Evolutionary conservation across 2,797 vertebrate genomes (phyloP).

Genomic region (Delichon dasypus): DNA sequence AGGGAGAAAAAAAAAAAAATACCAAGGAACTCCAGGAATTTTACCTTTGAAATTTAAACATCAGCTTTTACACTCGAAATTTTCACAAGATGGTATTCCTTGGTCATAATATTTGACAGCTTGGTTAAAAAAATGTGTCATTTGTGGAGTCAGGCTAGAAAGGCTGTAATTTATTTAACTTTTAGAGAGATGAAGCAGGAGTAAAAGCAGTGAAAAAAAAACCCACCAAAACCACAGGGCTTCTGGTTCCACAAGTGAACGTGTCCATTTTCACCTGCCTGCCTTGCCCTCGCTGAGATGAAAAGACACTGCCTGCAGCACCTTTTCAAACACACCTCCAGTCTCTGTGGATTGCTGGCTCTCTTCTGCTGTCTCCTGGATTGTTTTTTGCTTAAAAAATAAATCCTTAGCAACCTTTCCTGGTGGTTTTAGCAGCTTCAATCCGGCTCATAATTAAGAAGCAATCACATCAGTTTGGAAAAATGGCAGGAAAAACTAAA

Average conservation of each 20-base stretch:
- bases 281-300: not conserved
- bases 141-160: not conserved
- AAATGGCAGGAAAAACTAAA: not conserved
- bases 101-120: slow-evolving; percentile 7
- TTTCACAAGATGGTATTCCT: not conserved
- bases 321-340: not conserved
- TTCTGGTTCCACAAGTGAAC: not conserved
- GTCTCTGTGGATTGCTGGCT: not conserved
- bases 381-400: not conserved
- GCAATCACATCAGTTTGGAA: not conserved
- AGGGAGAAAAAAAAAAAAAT: not conserved
- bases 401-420: not conserved
- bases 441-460: not conserved
- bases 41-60: not conserved
- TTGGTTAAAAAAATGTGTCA: not conserved
- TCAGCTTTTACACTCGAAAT: not conserved
- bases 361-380: not conserved
- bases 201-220: not conserved
- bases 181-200: not conserved
- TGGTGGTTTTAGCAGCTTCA: not conserved
- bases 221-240: not conserved
- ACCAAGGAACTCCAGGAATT: not conserved
- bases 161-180: not conserved
- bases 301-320: not conserved
- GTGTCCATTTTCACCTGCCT: not conserved